These are phyloP conservation scores for Neodiprion lecontei DNA, from an alignment of 1,140 invertebrate genomes.

Conservation along the genomic window DNA sequence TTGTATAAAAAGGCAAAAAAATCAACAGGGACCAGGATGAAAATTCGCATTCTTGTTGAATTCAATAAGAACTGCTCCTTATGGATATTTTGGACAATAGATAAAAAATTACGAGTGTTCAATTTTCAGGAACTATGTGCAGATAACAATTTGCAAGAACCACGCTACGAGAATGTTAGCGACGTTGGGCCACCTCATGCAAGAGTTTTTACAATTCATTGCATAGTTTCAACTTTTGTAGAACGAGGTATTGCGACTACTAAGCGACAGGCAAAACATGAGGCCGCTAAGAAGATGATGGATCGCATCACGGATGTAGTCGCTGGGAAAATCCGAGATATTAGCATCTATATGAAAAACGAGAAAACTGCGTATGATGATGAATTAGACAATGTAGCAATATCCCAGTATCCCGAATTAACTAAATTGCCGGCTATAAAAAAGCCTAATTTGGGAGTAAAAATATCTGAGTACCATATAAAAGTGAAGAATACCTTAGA, in stretches of 20 bases:
- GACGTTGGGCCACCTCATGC: slow-evolving; percentile 77
- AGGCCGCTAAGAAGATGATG: slow-evolving; percentile 63
- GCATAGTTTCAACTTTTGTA: slow-evolving; percentile 67
- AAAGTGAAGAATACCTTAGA: slow-evolving; percentile 32
- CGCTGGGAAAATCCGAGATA: slow-evolving; percentile 8
- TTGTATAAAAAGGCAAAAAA: no score
- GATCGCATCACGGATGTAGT: slow-evolving; percentile 48
- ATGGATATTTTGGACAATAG: no score
- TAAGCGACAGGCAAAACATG: slow-evolving; percentile 67
- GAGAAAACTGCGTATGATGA: neutral
- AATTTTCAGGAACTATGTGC: slow-evolving; percentile 65
- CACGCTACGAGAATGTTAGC: slow-evolving; percentile 68
- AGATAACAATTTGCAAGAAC: slow-evolving; percentile 68
- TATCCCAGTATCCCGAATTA: slow-evolving; percentile 32
- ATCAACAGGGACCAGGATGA: no score
- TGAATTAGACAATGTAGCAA: slow-evolving; percentile 20
- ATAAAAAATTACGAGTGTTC: neutral
- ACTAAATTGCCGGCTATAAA: slow-evolving; percentile 30
- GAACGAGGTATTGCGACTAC: slow-evolving; percentile 62
- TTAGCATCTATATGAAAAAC: neutral
- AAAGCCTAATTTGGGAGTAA: slow-evolving; percentile 46
- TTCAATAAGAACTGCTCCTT: neutral
- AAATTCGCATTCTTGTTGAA: neutral
- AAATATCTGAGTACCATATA: slow-evolving; percentile 44
- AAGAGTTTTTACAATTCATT: slow-evolving; percentile 72